Percentiles rank a stretch among this genome's conserved stretches.
Evolutionary conservation across 64 coral and sea anemone species (phyloP).

Genomic region (Dendronephthya gigantea): DNA sequence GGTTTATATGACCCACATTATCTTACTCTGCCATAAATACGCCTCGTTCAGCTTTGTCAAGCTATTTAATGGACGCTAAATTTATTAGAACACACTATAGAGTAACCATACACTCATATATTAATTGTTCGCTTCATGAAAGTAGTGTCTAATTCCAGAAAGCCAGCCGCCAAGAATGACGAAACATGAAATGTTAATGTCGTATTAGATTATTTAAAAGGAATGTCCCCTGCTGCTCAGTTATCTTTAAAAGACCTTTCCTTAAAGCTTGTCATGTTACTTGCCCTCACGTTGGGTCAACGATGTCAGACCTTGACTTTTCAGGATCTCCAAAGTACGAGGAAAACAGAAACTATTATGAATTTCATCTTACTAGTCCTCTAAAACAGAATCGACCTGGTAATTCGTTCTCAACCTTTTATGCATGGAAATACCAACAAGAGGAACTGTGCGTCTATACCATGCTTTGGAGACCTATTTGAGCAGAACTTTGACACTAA

Average conservation of each 20-base stretch:
- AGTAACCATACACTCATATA: conserved; percentile 10
- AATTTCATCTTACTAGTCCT: neutral
- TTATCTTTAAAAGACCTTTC: conserved; percentile 13
- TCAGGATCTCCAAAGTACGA: no score
- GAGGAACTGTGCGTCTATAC: conserved; percentile 24
- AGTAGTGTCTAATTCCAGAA: neutral
- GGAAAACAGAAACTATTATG: no score
- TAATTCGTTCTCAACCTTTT: neutral
- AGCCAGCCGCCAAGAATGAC: neutral
- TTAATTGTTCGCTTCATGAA: conserved; percentile 3
- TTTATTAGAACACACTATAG: neutral
- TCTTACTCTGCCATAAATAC: conserved; percentile 23
- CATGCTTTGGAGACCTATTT: neutral
- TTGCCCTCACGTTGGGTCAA: conserved; percentile 23
- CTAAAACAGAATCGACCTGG: conserved; percentile 27
- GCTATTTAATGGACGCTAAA: no score
- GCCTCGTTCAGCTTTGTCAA: conserved; percentile 6
- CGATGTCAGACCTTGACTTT: no score
- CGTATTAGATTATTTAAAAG: conserved; percentile 5
- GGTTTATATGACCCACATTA: neutral
- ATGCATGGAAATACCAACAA: conserved; percentile 15
- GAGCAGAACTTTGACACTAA: neutral
- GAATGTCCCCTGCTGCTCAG: neutral
- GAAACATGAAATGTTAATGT: conserved; percentile 26
- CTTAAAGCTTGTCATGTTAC: conserved; percentile 7